Evolutionary conservation across 1,140 invertebrate species (phyloP), one percentile per base, ranked within the genome.

Genomic region (Leptoteleia sp.): DNA sequence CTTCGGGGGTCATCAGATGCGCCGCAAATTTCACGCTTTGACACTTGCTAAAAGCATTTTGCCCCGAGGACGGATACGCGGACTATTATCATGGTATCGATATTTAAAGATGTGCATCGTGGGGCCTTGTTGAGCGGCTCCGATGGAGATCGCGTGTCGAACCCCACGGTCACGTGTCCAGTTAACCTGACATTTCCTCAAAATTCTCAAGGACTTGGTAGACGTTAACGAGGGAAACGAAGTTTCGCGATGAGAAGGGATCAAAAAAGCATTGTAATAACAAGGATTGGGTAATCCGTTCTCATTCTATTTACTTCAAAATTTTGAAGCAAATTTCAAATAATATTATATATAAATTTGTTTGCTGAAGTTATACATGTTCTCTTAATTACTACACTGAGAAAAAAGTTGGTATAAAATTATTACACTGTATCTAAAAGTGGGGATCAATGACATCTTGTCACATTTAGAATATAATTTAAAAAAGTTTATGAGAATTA

Each of bases 71-170:
- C 11, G 33, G 38, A 52, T 67, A 72, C 40, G 67, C 45, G 42
- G 64, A 48, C 62, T 80, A 79, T 83, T 83, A 84, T 82, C 82
- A 78, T 52, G 70, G 62, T 82, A 79, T 82, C 81, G 81, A 78
- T 70, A 61, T 67, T 73, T 67, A 73, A 61, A 55, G 67, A 67
- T n/a, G n/a, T 52, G 62, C 1, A 52, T 43, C 61, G 50, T 67
- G 67, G 67, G 19, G 59, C 40, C 76, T 52, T 25, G 40, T 62
- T 43, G 27, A 45, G 16, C 43, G 19, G 13, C n/a, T 27, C 19
- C 67, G 57, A 70, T 61, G 68, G 55, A 47, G 70, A 61, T 76
- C 48, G 62, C 72, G 72, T 76, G 72, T 68, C 64, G 64, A 76
- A 59, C 37, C 31, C 54, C 71, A 75, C 19, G 61, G 71, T 67